Evolutionary conservation across 2,113 vertebrate species (phyloP).

Genomic region (Bos indicus): DNA sequence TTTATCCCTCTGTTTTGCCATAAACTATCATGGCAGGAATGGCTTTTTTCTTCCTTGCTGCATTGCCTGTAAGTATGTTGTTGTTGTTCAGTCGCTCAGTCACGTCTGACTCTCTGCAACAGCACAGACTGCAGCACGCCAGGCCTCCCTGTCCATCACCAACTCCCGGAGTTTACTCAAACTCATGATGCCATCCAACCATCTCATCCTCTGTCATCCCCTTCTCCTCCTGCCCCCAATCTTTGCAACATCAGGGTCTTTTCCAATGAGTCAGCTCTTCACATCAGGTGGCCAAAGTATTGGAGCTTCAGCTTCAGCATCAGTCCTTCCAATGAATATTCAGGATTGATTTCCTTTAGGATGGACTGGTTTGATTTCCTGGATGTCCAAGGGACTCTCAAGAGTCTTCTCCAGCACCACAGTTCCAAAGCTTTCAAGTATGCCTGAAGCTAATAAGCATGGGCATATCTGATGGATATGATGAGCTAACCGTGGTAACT

Average conservation of each 20-base stretch:
- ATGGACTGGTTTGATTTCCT: background rate
- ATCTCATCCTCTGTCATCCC: background rate
- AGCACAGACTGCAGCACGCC: background rate
- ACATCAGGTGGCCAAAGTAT: background rate
- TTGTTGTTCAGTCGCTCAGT: background rate
- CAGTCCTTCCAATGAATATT: background rate
- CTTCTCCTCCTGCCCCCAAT: background rate
- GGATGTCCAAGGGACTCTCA: background rate
- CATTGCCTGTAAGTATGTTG: background rate
- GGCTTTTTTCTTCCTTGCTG: background rate
- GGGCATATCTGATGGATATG: background rate
- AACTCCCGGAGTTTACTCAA: background rate
- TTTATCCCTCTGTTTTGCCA: background rate
- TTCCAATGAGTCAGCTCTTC: background rate
- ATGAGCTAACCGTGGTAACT: background rate
- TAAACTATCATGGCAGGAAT: background rate
- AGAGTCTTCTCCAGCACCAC: background rate
- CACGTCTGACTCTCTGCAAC: fast-evolving
- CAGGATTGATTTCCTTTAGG: background rate
- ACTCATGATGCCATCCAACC: background rate
- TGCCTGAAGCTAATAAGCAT: background rate
- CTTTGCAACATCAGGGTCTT: background rate
- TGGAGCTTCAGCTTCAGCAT: background rate
- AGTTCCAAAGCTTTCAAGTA: background rate
- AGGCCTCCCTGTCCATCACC: background rate